phyloP scores from a whole-genome alignment of 2,888 invertebrate species.

The Diarsia dahlii region DNA sequence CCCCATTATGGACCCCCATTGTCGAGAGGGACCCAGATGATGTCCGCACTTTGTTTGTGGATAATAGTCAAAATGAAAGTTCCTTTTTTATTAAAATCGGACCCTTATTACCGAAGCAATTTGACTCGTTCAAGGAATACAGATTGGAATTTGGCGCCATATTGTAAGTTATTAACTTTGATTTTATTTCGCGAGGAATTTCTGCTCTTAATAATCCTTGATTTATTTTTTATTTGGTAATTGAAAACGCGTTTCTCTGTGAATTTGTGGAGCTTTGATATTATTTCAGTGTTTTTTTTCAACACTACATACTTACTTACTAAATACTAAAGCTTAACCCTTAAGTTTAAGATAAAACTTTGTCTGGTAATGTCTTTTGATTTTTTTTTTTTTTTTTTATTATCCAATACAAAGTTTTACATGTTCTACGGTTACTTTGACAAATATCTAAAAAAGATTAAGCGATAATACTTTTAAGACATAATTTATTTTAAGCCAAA shows the following conservation, averaged over 20 bases:
- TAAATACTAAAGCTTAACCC: not conserved
- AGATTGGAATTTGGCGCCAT: slow-evolving; percentile 83
- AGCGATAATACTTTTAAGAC: not conserved
- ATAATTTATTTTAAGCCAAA: not conserved
- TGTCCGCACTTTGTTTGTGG: slow-evolving; percentile 71
- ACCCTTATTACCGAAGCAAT: slow-evolving; percentile 85
- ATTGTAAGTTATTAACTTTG: slow-evolving; percentile 82
- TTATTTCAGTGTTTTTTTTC: not conserved
- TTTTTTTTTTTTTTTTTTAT: too few species aligned
- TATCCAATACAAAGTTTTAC: too few species aligned
- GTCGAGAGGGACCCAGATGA: slow-evolving; percentile 76
- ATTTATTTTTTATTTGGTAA: slow-evolving; percentile 53
- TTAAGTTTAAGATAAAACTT: not conserved
- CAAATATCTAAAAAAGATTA: not conserved
- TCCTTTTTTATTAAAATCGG: slow-evolving; percentile 74
- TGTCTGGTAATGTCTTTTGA: not conserved
- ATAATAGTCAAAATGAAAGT: slow-evolving; percentile 72
- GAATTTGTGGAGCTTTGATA: not conserved
- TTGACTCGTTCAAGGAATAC: slow-evolving; percentile 81
- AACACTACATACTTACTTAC: not conserved
- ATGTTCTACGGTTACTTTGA: not conserved
- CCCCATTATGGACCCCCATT: slow-evolving; percentile 67
- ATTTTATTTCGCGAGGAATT: slow-evolving; percentile 60
- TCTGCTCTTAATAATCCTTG: slow-evolving; percentile 60
- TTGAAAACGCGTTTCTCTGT: slow-evolving; percentile 33